Evolutionary conservation across 1,140 invertebrate species (phyloP), one percentile per base, ranked within the genome.

Genomic region (Helicoverpa armigera): DNA sequence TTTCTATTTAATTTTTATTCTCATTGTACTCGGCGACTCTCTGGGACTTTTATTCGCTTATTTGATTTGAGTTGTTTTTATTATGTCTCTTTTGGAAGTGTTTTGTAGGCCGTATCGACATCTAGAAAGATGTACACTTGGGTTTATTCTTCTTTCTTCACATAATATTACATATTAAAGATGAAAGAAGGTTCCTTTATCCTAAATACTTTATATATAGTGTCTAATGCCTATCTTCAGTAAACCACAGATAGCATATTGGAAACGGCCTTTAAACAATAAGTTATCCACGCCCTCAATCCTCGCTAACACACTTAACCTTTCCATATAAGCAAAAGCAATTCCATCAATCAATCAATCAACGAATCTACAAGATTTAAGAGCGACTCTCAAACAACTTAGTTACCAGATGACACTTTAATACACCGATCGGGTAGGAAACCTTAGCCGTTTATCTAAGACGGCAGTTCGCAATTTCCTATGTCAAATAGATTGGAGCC

Each of bases 1-100:
- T 79, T 86, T 93, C 86, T 91, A 90, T 90, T 92, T 88, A 90
- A 88, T 91, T 89, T 88, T 88, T 92, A 89, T 90, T 89, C 90
- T 87, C 85, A 93, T 94, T 94, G 90, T 92, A 48, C 35, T 58
- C 53, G 16, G 81, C 75, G 54, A 43, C 61, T 67, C 65, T 43
- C 80, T 48, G 56, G 61, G 83, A 78, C 58, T 81, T 85, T 85
- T 84, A 85, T 86, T 79, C 79, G 85, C 82, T 89, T 88, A 87
- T 89, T 86, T 69, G 82, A 87, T 87, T 88, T 86, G 73, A 83
- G 74, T 58, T 53, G 53, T 65, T 77, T 70, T 70, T 60, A 79
- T 79, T 60, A 69, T 65, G 35, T 48, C 43, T 60, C 61, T 43
- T 78, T 54, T 58, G 18, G 14, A 78, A 67, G 23, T 70, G 48